Conservation (phyloP, 2,113 vertebrate species). For the Nibea coibor region DNA sequence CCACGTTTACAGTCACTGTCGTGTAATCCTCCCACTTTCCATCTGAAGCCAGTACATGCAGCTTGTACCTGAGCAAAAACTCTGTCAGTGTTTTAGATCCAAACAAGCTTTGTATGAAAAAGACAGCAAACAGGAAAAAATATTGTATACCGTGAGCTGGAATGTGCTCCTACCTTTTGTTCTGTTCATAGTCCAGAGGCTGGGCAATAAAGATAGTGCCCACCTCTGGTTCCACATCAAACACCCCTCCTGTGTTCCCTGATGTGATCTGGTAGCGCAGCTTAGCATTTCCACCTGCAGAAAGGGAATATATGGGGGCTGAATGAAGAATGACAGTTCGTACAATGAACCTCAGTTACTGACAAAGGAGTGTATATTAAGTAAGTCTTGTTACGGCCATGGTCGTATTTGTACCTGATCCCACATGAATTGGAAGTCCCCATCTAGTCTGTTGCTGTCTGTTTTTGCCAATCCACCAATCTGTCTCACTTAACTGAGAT, state of each 20-base stretch:
- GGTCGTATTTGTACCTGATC: conserved; percentile 1
- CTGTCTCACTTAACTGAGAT: neutral
- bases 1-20: conserved; percentile 84
- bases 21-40: conserved; percentile 93
- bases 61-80: conserved; percentile 80
- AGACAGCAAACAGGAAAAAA: too few species aligned
- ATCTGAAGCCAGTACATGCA: conserved; percentile 90
- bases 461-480: conserved; percentile 17
- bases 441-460: neutral
- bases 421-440: neutral
- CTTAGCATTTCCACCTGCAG: conserved; percentile 89
- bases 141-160: too few species aligned
- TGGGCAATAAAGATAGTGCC: conserved; percentile 90
- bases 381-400: neutral
- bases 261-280: conserved; percentile 91
- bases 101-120: neutral
- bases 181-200: conserved; percentile 90
- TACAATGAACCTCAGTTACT: neutral
- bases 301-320: conserved; percentile 5
- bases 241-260: conserved; percentile 88
- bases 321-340: neutral
- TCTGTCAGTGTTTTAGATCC: neutral
- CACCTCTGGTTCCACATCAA: conserved; percentile 89
- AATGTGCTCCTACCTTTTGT: conserved; percentile 75
- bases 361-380: neutral